These are phyloP conservation scores for Apus apus DNA, from an alignment of 2,113 vertebrate species.

Conservation along the genomic window DNA sequence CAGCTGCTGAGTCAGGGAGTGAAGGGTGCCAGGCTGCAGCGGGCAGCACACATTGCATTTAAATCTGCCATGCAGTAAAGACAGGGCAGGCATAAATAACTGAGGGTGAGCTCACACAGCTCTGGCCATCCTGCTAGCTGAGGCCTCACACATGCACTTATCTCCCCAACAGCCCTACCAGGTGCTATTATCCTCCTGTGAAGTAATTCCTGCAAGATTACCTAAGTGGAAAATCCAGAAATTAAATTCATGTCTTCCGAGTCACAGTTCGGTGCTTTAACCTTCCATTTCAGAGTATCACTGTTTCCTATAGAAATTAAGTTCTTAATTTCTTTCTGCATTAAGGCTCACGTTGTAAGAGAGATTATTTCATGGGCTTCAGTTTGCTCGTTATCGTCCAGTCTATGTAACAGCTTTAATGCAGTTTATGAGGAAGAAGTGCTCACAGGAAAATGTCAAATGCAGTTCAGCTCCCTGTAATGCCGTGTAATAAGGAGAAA, in stretches of 20 bases:
- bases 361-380: not conserved
- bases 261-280: slow-evolving; percentile 15
- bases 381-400: not conserved
- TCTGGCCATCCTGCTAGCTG: not conserved
- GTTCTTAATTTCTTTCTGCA: slow-evolving; percentile 7
- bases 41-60: not conserved
- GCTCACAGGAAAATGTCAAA: not conserved
- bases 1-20: not conserved
- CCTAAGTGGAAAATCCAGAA: not conserved
- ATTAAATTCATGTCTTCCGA: not conserved
- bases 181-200: not conserved
- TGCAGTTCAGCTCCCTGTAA: slow-evolving; percentile 16
- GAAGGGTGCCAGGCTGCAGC: not conserved
- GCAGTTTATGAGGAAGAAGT: not conserved
- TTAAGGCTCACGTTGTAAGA: not conserved
- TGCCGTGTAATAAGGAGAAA: slow-evolving; percentile 3
- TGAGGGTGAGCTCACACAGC: fast-evolving
- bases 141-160: fast-evolving
- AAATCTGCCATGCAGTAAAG: not conserved
- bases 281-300: not conserved
- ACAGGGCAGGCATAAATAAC: not conserved
- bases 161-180: not conserved
- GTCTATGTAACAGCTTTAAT: not conserved
- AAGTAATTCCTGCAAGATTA: not conserved
- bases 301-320: slow-evolving; percentile 25